phyloP scores from a whole-genome alignment of 92 coral and sea anemone species.

The Porites evermanni region DNA sequence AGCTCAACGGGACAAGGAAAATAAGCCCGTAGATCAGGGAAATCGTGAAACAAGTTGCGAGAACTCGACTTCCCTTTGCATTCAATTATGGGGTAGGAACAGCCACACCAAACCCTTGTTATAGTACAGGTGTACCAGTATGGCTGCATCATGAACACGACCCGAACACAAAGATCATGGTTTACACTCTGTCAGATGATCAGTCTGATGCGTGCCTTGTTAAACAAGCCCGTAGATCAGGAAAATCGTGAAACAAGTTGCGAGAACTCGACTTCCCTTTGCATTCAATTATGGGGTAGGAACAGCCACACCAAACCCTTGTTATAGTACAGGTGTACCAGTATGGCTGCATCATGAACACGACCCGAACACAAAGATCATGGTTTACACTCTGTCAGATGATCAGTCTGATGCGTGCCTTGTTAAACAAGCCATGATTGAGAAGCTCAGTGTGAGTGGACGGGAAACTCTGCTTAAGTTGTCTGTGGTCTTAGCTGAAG shows the following conservation, averaged over 20 bases:
- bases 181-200: constrained; percentile 21
- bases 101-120: constrained; percentile 13
- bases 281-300: constrained; percentile 9
- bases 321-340: constrained; percentile 52
- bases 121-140: constrained; percentile 55
- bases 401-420: too few species aligned
- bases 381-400: constrained; percentile 36
- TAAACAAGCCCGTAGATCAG: constrained; percentile 4
- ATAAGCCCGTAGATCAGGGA: neutral
- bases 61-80: constrained; percentile 9
- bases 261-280: constrained; percentile 4
- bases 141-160: constrained; percentile 62
- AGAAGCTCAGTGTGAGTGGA: constrained; percentile 38
- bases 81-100: neutral
- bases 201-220: too few species aligned
- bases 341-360: constrained; percentile 64
- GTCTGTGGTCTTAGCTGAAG: constrained; percentile 45
- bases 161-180: constrained; percentile 32
- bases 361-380: constrained; percentile 26
- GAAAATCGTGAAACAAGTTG: constrained; percentile 1
- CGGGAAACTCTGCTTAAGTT: constrained; percentile 52
- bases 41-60: neutral
- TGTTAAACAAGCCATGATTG: neutral
- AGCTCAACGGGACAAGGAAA: neutral
- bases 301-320: constrained; percentile 4